Evolutionary conservation across 2,888 invertebrate genomes (phyloP).

Genomic region (Chymomyza caudatula): DNA sequence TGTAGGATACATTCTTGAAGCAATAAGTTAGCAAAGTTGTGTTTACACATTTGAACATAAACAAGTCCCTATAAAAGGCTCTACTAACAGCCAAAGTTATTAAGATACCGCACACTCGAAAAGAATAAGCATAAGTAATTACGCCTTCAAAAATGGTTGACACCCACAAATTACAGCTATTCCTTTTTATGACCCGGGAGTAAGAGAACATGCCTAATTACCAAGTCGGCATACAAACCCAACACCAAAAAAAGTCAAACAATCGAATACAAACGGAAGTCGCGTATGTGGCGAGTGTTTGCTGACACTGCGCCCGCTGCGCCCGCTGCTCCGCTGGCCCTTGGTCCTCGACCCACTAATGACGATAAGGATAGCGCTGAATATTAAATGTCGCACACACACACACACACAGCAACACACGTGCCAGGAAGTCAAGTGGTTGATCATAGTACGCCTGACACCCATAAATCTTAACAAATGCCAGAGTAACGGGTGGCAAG

Average conservation of each 20-base stretch:
- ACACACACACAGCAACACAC: constrained; percentile 48
- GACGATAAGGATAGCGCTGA: constrained; percentile 45
- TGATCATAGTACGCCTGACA: constrained; percentile 68
- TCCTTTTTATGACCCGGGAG: not conserved
- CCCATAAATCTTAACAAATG: constrained; percentile 70
- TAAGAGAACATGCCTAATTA: not conserved
- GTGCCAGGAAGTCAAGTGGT: constrained; percentile 74
- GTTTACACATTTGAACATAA: not conserved
- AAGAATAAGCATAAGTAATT: not conserved
- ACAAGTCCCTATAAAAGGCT: not conserved
- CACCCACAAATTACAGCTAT: not conserved
- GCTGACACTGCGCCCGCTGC: not conserved
- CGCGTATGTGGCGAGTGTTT: constrained; percentile 61
- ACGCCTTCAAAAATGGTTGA: not conserved
- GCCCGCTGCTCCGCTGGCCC: not conserved
- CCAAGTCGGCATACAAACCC: not conserved
- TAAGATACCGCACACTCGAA: not conserved
- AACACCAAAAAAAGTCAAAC: not conserved
- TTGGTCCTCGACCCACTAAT: not conserved
- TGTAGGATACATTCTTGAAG: too few species aligned
- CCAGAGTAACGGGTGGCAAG: constrained; percentile 41
- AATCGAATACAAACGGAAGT: constrained; percentile 48
- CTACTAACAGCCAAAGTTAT: not conserved
- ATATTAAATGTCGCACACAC: constrained; percentile 54
- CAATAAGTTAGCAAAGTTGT: not conserved